Base-by-base conservation (phyloP, 2,797 vertebrate species). In the Phyllotis vaccarum region DNA sequence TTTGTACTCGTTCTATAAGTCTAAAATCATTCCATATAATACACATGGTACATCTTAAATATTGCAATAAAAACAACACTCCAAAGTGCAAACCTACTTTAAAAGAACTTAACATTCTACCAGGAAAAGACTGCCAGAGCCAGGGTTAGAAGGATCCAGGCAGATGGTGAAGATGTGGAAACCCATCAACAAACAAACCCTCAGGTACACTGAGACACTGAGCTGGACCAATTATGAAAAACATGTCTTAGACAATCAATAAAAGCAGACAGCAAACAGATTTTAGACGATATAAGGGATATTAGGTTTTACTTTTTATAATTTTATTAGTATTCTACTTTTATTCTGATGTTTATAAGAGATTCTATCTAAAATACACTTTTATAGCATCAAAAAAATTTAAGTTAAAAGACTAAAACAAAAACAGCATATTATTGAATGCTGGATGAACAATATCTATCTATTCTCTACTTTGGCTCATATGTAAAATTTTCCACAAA, bases 191-290 rank as follows among this genome's bases (percentile, higher is more conserved):
- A 90, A 89, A 89, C 81, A n/a, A 89, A 1, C 37, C 68, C 60
- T 6, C 62, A 7, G 79, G 58, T 8, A 34, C 37, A 66, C 0
- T 78, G 54, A 83, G 24, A 95, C 60, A 46, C 75, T 74, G 16
- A 72, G 89, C 12, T 82, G 24, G 86, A 68, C 14, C 54, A 92
- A 90, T 21, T 79, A 46, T 49, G 62, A 78, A 34, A 93, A 81
- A 76, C 70, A 66, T 17, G 78, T 70, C 79, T 52, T 43, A 80
- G 93, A 40, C 81, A 68, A 24, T 2, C 16, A 14, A 91, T 78
- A 95, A 89, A 94, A 96, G 17, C 34, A 52, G 94, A 81, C 34
- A 93, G 2, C 85, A 83, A 93, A 68, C 27, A 90, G 5, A 58
- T 43, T 66, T 6, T 40, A 95, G 74, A 81, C n/a, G 37, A 93